phyloP scores from a whole-genome alignment of 2,888 invertebrate genomes.

The Platycheirus rosarum region DNA sequence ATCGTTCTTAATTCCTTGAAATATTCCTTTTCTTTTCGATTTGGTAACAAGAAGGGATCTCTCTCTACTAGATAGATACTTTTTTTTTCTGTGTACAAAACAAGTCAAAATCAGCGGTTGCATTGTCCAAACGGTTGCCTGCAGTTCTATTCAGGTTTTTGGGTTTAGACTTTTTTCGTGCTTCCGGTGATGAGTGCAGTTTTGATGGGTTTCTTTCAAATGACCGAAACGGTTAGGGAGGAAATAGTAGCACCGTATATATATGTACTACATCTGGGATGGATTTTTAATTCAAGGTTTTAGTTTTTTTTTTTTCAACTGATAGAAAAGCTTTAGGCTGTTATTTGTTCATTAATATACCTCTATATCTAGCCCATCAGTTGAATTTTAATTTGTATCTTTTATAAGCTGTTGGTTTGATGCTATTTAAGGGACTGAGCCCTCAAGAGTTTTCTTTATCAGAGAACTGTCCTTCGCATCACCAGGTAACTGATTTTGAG shows the following conservation, averaged over 20 bases:
- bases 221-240: neutral
- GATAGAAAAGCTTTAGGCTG: neutral
- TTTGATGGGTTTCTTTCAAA: constrained; percentile 41
- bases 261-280: constrained; percentile 18
- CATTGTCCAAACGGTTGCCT: constrained; percentile 61
- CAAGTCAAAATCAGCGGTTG: constrained; percentile 67
- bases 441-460: too few relatives aligned
- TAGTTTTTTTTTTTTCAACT: neutral
- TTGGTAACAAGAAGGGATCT: constrained; percentile 31
- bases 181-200: constrained; percentile 39
- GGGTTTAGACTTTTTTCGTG: constrained; percentile 22
- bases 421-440: too few relatives aligned
- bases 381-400: too few relatives aligned
- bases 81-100: neutral
- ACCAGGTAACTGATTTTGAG: too few relatives aligned
- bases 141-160: constrained; percentile 64
- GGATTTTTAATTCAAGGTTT: constrained; percentile 48
- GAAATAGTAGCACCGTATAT: neutral
- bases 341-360: too few relatives aligned
- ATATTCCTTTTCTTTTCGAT: constrained; percentile 72
- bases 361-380: too few relatives aligned
- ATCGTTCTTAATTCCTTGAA: constrained; percentile 75
- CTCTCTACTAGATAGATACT: too few relatives aligned
- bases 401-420: too few relatives aligned
- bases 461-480: too few relatives aligned